These are phyloP conservation scores for Pterocles orientalis DNA, from an alignment of 2,113 vertebrate species.

Conservation along the genomic window DNA sequence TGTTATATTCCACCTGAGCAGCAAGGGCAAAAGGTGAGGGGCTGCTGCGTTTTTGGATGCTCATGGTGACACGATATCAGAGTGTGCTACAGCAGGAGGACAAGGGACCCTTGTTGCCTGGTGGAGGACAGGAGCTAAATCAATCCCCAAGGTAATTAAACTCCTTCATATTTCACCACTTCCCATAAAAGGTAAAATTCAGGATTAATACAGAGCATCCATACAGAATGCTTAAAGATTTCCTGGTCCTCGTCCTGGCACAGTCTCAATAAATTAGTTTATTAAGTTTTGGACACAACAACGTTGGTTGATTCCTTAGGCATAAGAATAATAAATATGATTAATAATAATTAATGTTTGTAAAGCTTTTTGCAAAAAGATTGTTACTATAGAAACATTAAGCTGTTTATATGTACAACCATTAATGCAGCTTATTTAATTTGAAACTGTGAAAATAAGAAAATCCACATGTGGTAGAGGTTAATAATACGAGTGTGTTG, in stretches of 20 bases:
- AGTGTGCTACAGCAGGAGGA: not conserved
- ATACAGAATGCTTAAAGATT: not conserved
- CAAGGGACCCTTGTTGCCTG: not conserved
- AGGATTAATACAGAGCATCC: not conserved
- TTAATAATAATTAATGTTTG: not conserved
- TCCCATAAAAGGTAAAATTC: not conserved
- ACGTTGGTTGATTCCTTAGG: not conserved
- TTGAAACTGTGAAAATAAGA: not conserved
- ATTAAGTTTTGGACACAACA: not conserved
- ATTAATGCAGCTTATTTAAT: not conserved
- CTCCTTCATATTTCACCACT: not conserved
- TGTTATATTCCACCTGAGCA: not conserved
- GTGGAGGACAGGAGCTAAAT: not conserved
- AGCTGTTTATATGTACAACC: not conserved
- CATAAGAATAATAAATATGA: not conserved
- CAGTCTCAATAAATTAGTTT: not conserved
- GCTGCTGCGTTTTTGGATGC: not conserved
- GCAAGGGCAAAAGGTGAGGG: not conserved
- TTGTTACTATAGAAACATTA: conserved; percentile 18
- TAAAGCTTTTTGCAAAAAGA: not conserved
- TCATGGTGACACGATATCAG: not conserved
- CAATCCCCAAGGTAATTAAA: not conserved
- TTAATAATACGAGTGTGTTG: not conserved
- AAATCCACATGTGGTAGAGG: not conserved
- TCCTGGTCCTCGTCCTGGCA: not conserved